These are phyloP conservation scores for Tautogolabrus adspersus DNA, from an alignment of 2,113 vertebrate species.

Conservation along the genomic window DNA sequence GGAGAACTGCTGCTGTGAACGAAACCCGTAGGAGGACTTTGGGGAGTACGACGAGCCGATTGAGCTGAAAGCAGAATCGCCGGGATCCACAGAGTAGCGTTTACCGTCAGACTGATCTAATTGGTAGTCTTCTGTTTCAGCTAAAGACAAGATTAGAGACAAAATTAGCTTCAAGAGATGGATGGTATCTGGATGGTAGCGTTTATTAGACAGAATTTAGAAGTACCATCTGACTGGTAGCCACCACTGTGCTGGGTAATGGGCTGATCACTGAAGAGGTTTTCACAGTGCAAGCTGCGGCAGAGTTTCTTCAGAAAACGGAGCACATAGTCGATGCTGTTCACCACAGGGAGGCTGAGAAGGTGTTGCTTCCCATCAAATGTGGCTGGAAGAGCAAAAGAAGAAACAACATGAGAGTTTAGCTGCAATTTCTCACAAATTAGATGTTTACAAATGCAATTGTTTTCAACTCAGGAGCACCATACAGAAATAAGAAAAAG, in stretches of 20 bases:
- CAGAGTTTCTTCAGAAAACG: slow-evolving; percentile 97
- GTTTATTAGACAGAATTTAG: neutral
- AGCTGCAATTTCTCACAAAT: slow-evolving; percentile 9
- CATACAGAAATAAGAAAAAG: neutral
- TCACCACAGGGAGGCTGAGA: slow-evolving; percentile 92
- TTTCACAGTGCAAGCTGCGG: slow-evolving; percentile 92
- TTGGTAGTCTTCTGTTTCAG: slow-evolving; percentile 89
- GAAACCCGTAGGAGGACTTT: slow-evolving; percentile 82
- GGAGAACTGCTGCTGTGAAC: slow-evolving; percentile 77
- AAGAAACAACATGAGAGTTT: slow-evolving; percentile 29
- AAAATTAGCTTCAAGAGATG: neutral
- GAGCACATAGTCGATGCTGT: slow-evolving; percentile 94
- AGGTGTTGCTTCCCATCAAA: slow-evolving; percentile 98
- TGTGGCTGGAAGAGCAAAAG: slow-evolving; percentile 84
- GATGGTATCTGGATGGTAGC: neutral
- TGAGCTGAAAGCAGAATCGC: slow-evolving; percentile 83
- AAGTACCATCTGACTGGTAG: slow-evolving; percentile 81
- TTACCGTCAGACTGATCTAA: slow-evolving; percentile 80
- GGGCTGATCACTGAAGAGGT: slow-evolving; percentile 96
- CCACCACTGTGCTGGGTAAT: slow-evolving; percentile 80
- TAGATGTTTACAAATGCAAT: neutral
- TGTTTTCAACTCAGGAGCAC: neutral
- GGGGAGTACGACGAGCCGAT: slow-evolving; percentile 81
- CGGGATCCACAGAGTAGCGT: slow-evolving; percentile 82
- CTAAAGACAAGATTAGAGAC: slow-evolving; percentile 52